A percentile compares a stretch with the other conserved stretches of the same genome.
Conservation (phyloP, 2,113 vertebrate species). For the Petaurus breviceps region DNA sequence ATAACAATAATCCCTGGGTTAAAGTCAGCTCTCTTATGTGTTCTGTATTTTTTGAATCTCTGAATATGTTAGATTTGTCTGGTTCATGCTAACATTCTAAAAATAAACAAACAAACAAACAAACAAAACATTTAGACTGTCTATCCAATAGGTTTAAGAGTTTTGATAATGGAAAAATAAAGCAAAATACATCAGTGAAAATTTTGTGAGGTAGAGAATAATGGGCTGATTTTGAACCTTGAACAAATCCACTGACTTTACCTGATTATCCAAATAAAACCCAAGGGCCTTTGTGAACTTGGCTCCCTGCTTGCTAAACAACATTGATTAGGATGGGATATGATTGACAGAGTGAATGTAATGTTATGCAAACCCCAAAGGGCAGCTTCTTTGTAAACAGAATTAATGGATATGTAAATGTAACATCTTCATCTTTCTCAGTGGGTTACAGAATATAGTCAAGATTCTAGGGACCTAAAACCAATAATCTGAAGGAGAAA, state of each 20-base stretch:
- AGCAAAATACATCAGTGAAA: not conserved
- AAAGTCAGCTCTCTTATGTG: not conserved
- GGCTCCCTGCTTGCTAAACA: not conserved
- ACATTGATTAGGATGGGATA: not conserved
- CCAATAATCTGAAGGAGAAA: not conserved
- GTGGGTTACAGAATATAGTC: not conserved
- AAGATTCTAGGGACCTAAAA: not conserved
- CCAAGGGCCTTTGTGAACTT: not conserved
- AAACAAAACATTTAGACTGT: not conserved
- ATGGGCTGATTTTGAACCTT: not conserved
- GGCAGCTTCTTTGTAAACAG: not conserved
- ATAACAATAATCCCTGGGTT: not conserved
- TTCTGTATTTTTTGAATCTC: not conserved
- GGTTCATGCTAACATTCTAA: not conserved
- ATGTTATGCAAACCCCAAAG: not conserved
- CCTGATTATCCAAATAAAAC: not conserved
- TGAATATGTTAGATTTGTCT: not conserved
- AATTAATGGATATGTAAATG: not conserved
- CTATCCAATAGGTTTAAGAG: not conserved
- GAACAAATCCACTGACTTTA: not conserved
- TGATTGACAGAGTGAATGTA: not conserved
- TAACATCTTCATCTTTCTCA: not conserved
- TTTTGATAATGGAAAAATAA: not conserved
- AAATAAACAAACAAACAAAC: too few relatives aligned
- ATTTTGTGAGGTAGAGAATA: not conserved